Base-by-base conservation (phyloP, 1,140 invertebrate species). In the Zophobas morio region DNA sequence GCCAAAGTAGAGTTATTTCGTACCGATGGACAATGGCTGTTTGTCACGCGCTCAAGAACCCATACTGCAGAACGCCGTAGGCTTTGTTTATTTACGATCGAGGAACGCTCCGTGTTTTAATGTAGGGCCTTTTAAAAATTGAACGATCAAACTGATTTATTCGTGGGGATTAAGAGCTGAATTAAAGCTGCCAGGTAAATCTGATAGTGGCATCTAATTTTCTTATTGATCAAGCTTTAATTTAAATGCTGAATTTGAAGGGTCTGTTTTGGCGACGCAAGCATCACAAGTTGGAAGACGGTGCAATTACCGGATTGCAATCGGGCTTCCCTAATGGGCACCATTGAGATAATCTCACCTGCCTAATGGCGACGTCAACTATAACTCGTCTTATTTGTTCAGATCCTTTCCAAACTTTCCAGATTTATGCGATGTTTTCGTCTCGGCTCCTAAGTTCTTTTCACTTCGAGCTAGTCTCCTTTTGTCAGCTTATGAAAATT, bases 381-480 rank as follows among this genome's bases (percentile, higher is more conserved):
- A 56, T 70, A 71, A 71, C 75, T 76, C 70, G 46, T 72, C 74
- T 76, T 76, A 76, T 76, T 76, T 76, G 70, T 46, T 72, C 63
- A 76, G 49, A 76, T 70, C 75, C 53, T 70, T 46, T 46, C 33
- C 36, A 74, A 57, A 56, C 32, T 75, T 57, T 49, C 20, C 42
- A 63, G 40, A 56, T 70, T 76, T 56, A 76, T 70, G 74, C 60
- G 74, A 63, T 76, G 74, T 76, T 76, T 76, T 76, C 60, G 74
- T 63, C 47, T 76, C 54, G 57, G 49, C 70, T 66, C 60, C 60
- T 32, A 39, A 32, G 60, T 66, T 66, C 60, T 66, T 66, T 66
- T 66, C 60, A 46, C 60, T 66, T 66, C 60, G 60, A 66, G 8
- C 39, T 33, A 39, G 60, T 66, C 60, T 66, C 20, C 60, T 66